These are phyloP conservation scores for Sebastes reedi DNA, from an alignment of 2,797 vertebrate genomes.

Conservation along the genomic window DNA sequence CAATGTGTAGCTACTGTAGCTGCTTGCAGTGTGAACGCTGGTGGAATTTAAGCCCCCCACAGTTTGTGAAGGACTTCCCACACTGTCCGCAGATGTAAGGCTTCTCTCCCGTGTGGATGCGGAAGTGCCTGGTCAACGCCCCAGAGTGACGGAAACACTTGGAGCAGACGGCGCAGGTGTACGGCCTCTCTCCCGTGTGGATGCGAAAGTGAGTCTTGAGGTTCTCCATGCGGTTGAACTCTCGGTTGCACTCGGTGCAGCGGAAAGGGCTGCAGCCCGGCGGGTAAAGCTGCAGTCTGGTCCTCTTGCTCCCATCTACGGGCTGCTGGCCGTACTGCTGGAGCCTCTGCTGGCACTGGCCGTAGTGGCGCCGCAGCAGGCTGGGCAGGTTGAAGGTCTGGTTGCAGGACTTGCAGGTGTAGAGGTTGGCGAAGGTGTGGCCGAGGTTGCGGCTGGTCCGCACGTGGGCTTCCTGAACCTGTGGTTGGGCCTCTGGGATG, in stretches of 20 bases:
- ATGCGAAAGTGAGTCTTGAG: conserved; percentile 84
- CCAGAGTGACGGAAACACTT: conserved; percentile 82
- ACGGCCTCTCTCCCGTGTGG: conserved; percentile 81
- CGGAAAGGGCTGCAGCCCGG: conserved; percentile 80
- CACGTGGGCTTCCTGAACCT: conserved; percentile 51
- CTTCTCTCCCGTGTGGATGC: conserved; percentile 84
- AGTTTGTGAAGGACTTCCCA: conserved; percentile 82
- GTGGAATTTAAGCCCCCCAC: conserved; percentile 81
- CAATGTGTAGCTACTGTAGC: background rate
- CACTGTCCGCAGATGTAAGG: conserved; percentile 80
- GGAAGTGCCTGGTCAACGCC: conserved; percentile 81
- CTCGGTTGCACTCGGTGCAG: conserved; percentile 76
- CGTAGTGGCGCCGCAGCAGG: conserved; percentile 70
- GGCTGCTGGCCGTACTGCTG: conserved; percentile 63
- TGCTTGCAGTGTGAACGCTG: conserved; percentile 75
- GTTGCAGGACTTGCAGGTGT: conserved; percentile 74
- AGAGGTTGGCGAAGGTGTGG: background rate
- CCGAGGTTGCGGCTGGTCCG: conserved; percentile 27
- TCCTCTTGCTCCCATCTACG: conserved; percentile 17
- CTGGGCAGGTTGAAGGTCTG: conserved; percentile 72
- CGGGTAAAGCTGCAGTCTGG: conserved; percentile 71
- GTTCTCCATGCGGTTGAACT: conserved; percentile 84
- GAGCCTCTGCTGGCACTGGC: conserved; percentile 65
- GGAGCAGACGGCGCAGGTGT: conserved; percentile 77
- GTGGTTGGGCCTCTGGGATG: conserved; percentile 25